Evolutionary conservation across 1,140 invertebrate genomes (phyloP), one percentile per base, ranked within the genome.

Genomic region (Maconellicoccus hirsutus): DNA sequence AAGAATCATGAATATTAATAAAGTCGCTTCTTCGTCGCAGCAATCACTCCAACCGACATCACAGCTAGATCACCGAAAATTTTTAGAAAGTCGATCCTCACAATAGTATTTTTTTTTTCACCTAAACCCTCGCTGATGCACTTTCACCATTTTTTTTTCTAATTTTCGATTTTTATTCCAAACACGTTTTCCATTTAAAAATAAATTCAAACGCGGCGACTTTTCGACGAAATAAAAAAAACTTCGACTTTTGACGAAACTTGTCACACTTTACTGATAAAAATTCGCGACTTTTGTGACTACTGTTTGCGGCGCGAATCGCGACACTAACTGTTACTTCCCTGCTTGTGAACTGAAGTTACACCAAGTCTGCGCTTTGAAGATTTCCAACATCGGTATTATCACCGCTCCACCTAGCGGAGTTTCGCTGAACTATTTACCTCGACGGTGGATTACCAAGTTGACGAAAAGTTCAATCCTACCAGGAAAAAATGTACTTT

Each of bases 271-370:
- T 3, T 52, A 66, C 6, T 66, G 61, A 66, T 66, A 66, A 66
- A 26, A 66, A 66, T 66, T 66, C 25, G 61, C 61, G 61, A 66
- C 25, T 66, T 66, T 66, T 22, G 61, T 66, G 61, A 66, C 61
- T 66, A 66, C 61, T 19, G 61, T 26, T 25, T 66, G 61, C 61
- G 61, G 25, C 61, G 21, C 61, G 61, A 66, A 66, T 66, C 61
- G 61, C 61, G 61, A 66, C 61, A 66, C 61, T 66, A 66, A 66
- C 61, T 66, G 61, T 66, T 66, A 66, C 61, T 66, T 66, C 25
- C 61, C 19, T 26, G 25, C 25, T 25, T 12, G 25, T 25, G 25
- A 66, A 66, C 61, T 66, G 61, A 66, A 66, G 25, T 23, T 14
- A 66, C 61, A 66, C 3, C 3, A 66, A 66, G 61, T 66, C 61